These are phyloP conservation scores for Rhynchomys soricoides DNA, from an alignment of 2,113 vertebrate species.

Conservation along the genomic window DNA sequence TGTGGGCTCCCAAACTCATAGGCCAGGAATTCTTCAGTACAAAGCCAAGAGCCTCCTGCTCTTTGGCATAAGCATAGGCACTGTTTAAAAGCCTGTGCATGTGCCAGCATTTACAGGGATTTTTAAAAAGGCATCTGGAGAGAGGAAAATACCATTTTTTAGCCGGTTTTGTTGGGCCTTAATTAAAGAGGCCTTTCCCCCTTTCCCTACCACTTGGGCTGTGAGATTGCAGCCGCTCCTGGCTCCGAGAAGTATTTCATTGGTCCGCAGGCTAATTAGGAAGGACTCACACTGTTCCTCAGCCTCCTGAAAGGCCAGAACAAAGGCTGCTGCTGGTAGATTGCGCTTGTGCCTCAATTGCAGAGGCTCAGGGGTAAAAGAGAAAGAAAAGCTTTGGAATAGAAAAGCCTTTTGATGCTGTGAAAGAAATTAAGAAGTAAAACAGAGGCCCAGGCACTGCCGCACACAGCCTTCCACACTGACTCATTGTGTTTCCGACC, in stretches of 20 bases:
- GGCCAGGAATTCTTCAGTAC: constrained; percentile 31
- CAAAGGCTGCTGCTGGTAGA: constrained; percentile 79
- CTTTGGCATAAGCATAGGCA: constrained; percentile 49
- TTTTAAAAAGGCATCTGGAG: constrained; percentile 67
- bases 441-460: constrained; percentile 74
- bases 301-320: constrained; percentile 72
- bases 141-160: constrained; percentile 68
- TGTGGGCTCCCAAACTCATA: neutral
- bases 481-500: constrained; percentile 63
- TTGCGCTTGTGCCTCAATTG: constrained; percentile 73
- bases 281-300: constrained; percentile 75
- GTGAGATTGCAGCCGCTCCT: constrained; percentile 70
- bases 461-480: constrained; percentile 52
- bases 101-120: constrained; percentile 72
- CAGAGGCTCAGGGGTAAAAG: constrained; percentile 74
- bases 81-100: constrained; percentile 60
- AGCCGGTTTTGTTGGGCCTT: constrained; percentile 73
- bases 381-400: constrained; percentile 75
- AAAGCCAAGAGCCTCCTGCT: constrained; percentile 40
- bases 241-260: constrained; percentile 69
- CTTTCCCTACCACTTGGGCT: constrained; percentile 69
- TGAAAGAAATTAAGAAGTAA: constrained; percentile 81
- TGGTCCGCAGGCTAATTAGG: constrained; percentile 78
- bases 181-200: constrained; percentile 77
- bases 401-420: constrained; percentile 78